A percentile compares a stretch with the other conserved stretches of the same genome.
These are phyloP conservation scores for Eubasilissa splendida DNA, from an alignment of 2,888 invertebrate genomes.

Conservation along the genomic window DNA sequence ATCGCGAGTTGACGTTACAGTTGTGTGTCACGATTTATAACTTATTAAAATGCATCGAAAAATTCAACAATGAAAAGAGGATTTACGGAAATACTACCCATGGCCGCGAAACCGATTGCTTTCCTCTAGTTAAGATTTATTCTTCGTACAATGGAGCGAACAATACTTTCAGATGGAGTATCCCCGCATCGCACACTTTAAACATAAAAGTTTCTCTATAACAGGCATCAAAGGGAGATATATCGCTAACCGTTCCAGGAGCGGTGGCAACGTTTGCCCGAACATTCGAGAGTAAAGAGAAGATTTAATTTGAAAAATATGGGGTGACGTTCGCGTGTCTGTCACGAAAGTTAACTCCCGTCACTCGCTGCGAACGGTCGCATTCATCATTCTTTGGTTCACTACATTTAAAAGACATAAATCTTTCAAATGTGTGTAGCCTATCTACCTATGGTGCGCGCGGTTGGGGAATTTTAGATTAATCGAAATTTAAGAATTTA, in stretches of 20 bases:
- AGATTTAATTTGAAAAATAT: slow-evolving; percentile 28
- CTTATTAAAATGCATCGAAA: too few relatives aligned
- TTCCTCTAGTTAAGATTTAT: too few relatives aligned
- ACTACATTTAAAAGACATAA: slow-evolving; percentile 21
- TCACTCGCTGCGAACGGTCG: slow-evolving; percentile 5
- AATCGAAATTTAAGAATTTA: slow-evolving; percentile 16
- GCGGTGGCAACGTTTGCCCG: background rate
- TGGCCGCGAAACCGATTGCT: too few relatives aligned
- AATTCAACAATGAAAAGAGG: too few relatives aligned
- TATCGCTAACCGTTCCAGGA: background rate
- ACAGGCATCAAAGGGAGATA: slow-evolving; percentile 5
- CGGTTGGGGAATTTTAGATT: background rate
- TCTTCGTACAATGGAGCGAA: too few relatives aligned
- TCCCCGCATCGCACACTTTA: background rate
- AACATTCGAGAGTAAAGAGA: background rate
- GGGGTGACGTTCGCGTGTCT: slow-evolving; percentile 9
- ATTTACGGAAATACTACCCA: too few relatives aligned
- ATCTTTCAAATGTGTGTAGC: background rate
- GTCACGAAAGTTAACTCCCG: slow-evolving; percentile 29
- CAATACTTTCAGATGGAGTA: too few relatives aligned
- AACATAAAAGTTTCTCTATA: slow-evolving; percentile 20
- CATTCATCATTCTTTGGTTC: slow-evolving; percentile 29
- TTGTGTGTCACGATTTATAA: too few relatives aligned
- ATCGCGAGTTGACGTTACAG: too few relatives aligned
- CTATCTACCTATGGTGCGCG: background rate